Conservation (phyloP, 1,140 invertebrate species). For the Asobara japonica region DNA sequence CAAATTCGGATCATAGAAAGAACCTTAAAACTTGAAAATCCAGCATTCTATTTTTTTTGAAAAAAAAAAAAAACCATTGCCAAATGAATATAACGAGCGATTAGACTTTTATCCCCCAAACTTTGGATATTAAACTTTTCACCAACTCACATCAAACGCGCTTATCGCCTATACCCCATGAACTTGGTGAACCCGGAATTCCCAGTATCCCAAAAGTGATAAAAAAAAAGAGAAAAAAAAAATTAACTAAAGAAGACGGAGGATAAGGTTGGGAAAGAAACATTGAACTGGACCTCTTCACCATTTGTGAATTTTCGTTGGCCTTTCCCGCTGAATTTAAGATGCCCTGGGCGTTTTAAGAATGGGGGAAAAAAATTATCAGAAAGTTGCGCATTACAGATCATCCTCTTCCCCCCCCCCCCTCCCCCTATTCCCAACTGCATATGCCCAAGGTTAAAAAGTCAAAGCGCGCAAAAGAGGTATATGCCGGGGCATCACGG, state of each 20-base stretch:
- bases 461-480: constrained; percentile 4
- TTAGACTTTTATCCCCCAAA: background rate
- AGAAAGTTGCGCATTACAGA: constrained; percentile 23
- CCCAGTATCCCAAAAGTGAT: background rate
- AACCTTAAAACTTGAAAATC: background rate
- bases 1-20: background rate
- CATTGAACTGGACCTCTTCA: background rate
- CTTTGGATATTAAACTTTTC: constrained; percentile 3
- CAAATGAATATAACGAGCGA: constrained; percentile 17
- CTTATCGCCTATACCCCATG: constrained; percentile 8
- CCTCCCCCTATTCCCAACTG: background rate
- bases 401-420: constrained; percentile 16
- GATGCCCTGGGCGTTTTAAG: constrained; percentile 4
- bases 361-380: background rate
- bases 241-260: constrained; percentile 24
- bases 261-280: constrained; percentile 4
- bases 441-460: constrained; percentile 23
- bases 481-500: constrained; percentile 28
- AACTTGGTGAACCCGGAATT: constrained; percentile 26
- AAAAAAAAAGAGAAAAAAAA: constrained; percentile 3
- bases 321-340: constrained; percentile 25
- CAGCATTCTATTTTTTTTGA: background rate
- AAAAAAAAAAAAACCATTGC: background rate
- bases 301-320: constrained; percentile 26
- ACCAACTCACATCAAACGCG: background rate